These are phyloP conservation scores for Anticlea derivata DNA, from an alignment of 2,888 invertebrate genomes.

Conservation along the genomic window DNA sequence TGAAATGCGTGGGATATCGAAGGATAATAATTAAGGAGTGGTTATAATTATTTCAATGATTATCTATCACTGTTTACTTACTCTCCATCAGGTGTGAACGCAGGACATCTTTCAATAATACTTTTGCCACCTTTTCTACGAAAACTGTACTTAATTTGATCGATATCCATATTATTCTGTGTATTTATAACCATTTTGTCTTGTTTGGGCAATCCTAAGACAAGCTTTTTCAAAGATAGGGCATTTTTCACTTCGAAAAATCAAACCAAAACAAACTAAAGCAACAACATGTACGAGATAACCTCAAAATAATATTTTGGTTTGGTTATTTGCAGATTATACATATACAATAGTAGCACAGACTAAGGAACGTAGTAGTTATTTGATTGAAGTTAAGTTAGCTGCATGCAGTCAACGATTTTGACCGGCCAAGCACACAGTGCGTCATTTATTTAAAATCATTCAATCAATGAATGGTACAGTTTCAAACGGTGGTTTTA, in stretches of 20 bases:
- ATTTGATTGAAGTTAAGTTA: constrained; percentile 2
- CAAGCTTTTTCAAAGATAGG: neutral
- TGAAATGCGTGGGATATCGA: too few species aligned
- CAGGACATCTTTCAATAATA: constrained; percentile 71
- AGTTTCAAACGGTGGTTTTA: too few species aligned
- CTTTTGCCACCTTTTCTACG: constrained; percentile 75
- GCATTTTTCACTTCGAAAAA: constrained; percentile 18
- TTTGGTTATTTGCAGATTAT: neutral
- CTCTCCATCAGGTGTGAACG: constrained; percentile 79
- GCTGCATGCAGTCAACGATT: too few species aligned
- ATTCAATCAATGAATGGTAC: too few species aligned
- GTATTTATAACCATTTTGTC: constrained; percentile 63
- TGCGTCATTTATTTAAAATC: too few species aligned
- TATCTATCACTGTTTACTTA: constrained; percentile 37
- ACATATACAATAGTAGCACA: too few species aligned
- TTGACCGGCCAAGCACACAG: too few species aligned
- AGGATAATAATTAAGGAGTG: neutral
- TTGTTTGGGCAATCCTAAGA: neutral
- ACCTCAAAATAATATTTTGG: constrained; percentile 44
- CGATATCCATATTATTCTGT: constrained; percentile 33
- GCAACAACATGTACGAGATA: constrained; percentile 48
- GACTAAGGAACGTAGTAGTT: too few species aligned
- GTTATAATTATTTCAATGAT: neutral
- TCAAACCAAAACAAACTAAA: constrained; percentile 14
- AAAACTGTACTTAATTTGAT: constrained; percentile 57